Conservation (phyloP, 2,888 invertebrate species). For the Cryptops parisi region DNA sequence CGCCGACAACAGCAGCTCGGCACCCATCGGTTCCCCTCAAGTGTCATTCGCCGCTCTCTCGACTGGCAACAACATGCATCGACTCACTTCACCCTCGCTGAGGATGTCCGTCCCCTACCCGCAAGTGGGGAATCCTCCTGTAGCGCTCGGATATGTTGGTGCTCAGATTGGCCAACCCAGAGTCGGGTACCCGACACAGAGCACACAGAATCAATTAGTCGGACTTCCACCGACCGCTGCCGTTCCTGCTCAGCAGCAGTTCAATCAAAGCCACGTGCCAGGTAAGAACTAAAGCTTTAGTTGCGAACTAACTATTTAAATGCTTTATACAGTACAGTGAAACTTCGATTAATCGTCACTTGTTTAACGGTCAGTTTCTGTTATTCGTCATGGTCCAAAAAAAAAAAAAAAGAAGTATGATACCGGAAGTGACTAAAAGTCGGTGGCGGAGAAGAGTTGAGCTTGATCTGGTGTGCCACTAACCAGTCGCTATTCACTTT, state of each 20-base stretch:
- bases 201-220: neutral
- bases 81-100: neutral
- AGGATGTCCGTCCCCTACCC: constrained; percentile 10
- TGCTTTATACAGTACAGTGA: too few relatives aligned
- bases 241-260: constrained; percentile 1
- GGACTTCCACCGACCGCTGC: neutral
- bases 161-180: constrained; percentile 14
- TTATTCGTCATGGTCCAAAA: too few relatives aligned
- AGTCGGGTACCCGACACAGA: constrained; percentile 6
- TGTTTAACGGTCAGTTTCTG: too few relatives aligned
- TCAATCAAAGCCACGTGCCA: neutral
- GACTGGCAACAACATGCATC: neutral
- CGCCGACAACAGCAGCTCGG: neutral
- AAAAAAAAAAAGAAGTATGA: too few relatives aligned
- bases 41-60: constrained; percentile 10
- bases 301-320: too few relatives aligned
- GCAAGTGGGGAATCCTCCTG: constrained; percentile 5
- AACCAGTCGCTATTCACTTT: too few relatives aligned
- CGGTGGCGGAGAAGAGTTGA: too few relatives aligned
- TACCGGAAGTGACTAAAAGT: too few relatives aligned
- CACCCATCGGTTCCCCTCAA: constrained; percentile 12
- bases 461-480: too few relatives aligned
- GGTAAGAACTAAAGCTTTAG: too few relatives aligned
- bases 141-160: constrained; percentile 5
- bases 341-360: too few relatives aligned